phyloP scores from a whole-genome alignment of 2,888 invertebrate genomes.

The Drosophila algonquin region DNA sequence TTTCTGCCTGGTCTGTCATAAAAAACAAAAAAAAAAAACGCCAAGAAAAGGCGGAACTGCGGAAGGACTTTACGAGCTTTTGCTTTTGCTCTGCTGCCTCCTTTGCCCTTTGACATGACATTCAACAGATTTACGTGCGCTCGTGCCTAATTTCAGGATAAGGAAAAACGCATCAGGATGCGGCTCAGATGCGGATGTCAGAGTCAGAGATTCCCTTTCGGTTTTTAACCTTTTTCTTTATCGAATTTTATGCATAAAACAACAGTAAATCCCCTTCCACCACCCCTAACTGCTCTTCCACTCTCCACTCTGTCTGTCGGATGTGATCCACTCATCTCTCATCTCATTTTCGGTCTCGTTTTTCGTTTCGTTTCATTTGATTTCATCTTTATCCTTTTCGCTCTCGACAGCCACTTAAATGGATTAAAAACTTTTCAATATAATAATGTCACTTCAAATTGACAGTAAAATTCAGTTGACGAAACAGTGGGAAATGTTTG shows the following conservation, averaged over 20 bases:
- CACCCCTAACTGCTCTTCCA: not conserved
- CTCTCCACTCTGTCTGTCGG: not conserved
- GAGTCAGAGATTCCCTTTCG: constrained; percentile 37
- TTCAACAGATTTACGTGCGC: constrained; percentile 79
- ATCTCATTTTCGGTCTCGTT: constrained; percentile 9
- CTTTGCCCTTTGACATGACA: constrained; percentile 67
- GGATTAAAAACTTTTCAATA: constrained; percentile 75
- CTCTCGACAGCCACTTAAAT: constrained; percentile 71
- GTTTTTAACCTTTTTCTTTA: constrained; percentile 73
- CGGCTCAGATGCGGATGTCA: constrained; percentile 31
- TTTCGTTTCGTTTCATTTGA: constrained; percentile 30
- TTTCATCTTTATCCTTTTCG: constrained; percentile 38
- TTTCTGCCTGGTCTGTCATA: constrained; percentile 63
- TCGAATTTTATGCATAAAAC: constrained; percentile 79
- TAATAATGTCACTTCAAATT: constrained; percentile 74
- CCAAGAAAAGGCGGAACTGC: constrained; percentile 14
- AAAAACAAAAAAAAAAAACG: constrained; percentile 17
- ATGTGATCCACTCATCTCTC: constrained; percentile 36
- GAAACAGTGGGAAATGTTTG: constrained; percentile 55
- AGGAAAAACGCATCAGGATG: constrained; percentile 53
- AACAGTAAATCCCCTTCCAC: constrained; percentile 49
- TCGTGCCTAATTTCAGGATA: constrained; percentile 80
- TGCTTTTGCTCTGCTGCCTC: constrained; percentile 45
- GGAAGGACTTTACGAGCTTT: constrained; percentile 64
- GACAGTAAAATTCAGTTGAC: constrained; percentile 74